A percentile compares a stretch with the other conserved stretches of the same genome.
Conservation (phyloP, 2,113 vertebrate genomes). For the Empidonax alnorum region DNA sequence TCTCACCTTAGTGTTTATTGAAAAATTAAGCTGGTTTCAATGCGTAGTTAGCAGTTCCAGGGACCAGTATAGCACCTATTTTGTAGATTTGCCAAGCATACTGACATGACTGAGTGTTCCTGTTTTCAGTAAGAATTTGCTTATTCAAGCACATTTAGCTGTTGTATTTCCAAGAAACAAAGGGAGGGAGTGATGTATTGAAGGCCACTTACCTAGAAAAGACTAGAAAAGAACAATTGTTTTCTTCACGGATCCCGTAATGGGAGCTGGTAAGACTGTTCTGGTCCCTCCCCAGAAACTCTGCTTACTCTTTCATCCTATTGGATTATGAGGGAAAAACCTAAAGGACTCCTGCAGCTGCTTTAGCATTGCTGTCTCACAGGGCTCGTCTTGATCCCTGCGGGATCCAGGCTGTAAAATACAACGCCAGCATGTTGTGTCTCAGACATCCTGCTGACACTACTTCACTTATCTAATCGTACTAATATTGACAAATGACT, state of each 20-base stretch:
- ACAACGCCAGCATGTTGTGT: not conserved
- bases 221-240: not conserved
- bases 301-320: not conserved
- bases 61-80: not conserved
- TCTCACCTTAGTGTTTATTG: not conserved
- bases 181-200: not conserved
- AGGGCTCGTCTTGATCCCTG: not conserved
- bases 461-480: not conserved
- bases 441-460: conserved; percentile 27
- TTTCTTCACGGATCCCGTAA: not conserved
- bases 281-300: not conserved
- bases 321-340: not conserved
- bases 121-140: not conserved
- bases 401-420: not conserved
- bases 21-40: not conserved
- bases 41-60: not conserved
- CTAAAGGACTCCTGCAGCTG: not conserved
- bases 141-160: not conserved
- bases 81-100: not conserved
- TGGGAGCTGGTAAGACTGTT: not conserved
- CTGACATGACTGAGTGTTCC: not conserved
- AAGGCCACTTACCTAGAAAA: not conserved
- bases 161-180: not conserved
- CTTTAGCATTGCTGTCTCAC: not conserved
- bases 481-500: conserved; percentile 49